Conservation (phyloP, 2,113 vertebrate species). For the Mus pahari region DNA sequence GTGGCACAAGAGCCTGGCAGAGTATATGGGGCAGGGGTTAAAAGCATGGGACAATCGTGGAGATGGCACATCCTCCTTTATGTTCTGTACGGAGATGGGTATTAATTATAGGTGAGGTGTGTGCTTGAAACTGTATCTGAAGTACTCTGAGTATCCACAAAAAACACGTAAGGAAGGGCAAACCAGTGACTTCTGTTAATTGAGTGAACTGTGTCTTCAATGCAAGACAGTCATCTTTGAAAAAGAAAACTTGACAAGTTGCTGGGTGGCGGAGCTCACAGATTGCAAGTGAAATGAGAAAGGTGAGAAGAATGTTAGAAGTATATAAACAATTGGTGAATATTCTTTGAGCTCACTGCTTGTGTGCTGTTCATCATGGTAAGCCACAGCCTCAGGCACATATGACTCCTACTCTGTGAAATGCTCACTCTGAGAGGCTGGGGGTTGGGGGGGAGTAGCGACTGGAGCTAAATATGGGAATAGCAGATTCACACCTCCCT, state of each 20-base stretch:
- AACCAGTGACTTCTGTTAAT: background rate
- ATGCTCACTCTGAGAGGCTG: conserved; percentile 23
- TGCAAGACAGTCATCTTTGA: background rate
- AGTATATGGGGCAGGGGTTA: background rate
- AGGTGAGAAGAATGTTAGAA: background rate
- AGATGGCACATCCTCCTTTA: background rate
- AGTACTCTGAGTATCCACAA: background rate
- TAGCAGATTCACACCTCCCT: conserved; percentile 58
- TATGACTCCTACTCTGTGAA: background rate
- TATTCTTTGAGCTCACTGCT: background rate
- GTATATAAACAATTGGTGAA: background rate
- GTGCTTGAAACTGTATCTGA: background rate
- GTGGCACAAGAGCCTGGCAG: background rate
- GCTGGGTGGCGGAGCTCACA: background rate
- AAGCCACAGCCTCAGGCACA: background rate
- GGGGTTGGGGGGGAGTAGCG: background rate
- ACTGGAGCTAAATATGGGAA: conserved; percentile 56
- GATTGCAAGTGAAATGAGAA: background rate
- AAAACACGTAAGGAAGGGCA: background rate
- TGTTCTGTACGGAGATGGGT: background rate
- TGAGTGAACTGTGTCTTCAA: background rate
- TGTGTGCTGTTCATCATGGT: background rate
- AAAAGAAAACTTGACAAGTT: background rate
- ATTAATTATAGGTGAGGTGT: background rate
- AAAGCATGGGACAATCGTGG: background rate